phyloP scores from a whole-genome alignment of 37 sponge, comb jelly and placozoan species.

The Amphimedon queenslandica region DNA sequence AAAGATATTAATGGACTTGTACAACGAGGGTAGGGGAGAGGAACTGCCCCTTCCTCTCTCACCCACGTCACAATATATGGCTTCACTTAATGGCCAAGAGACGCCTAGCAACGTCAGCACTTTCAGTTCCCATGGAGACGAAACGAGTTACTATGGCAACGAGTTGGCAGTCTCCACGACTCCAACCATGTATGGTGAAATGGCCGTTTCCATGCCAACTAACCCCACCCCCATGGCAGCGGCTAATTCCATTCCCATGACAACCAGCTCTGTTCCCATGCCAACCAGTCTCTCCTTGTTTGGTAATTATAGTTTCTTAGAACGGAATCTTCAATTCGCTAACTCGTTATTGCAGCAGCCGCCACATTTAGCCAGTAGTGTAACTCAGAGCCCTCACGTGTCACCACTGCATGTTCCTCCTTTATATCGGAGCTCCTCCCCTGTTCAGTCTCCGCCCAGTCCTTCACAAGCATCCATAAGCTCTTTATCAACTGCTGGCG shows the following conservation, averaged over 20 bases:
- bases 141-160: not conserved
- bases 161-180: not conserved
- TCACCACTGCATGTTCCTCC: not conserved
- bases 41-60: too few species aligned
- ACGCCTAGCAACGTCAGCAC: not conserved
- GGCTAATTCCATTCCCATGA: not conserved
- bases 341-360: too few species aligned
- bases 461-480: slow-evolving; percentile 37
- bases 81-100: not conserved
- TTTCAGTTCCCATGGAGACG: not conserved
- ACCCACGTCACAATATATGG: not conserved
- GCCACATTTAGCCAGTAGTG: not conserved
- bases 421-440: slow-evolving; percentile 4
- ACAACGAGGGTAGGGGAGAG: not conserved
- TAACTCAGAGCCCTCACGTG: not conserved
- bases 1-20: not conserved
- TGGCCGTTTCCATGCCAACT: not conserved
- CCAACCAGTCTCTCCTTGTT: too few species aligned
- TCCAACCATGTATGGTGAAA: not conserved
- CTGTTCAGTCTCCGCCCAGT: slow-evolving; percentile 25
- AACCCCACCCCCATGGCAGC: not conserved
- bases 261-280: not conserved
- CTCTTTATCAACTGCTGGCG: slow-evolving; percentile 28
- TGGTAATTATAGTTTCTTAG: too few species aligned
- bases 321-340: too few species aligned